These are phyloP conservation scores for Geotria australis DNA, from an alignment of 2,797 vertebrate species.

Conservation along the genomic window DNA sequence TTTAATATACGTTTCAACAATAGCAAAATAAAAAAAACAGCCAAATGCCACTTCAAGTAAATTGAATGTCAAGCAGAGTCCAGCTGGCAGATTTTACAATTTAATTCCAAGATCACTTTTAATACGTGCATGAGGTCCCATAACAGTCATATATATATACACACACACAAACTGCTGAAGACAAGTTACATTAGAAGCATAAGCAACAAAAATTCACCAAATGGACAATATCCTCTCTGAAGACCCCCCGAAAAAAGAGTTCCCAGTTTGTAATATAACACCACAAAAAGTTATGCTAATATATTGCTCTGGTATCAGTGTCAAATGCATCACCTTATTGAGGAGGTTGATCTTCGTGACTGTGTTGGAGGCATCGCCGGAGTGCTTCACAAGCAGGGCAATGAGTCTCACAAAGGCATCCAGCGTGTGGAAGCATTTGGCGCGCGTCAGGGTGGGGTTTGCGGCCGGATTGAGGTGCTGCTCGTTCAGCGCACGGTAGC, in stretches of 20 bases:
- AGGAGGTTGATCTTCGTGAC: conserved; percentile 97
- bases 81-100: too few species aligned
- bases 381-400: conserved; percentile 84
- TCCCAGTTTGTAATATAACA: too few species aligned
- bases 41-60: background rate
- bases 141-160: too few species aligned
- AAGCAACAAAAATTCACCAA: too few species aligned
- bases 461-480: conserved; percentile 94
- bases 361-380: conserved; percentile 89
- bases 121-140: too few species aligned
- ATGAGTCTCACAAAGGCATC: conserved; percentile 91
- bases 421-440: conserved; percentile 95
- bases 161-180: too few species aligned
- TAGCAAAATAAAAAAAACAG: background rate
- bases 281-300: too few species aligned
- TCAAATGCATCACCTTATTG: conserved; percentile 37
- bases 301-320: too few species aligned
- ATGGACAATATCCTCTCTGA: too few species aligned
- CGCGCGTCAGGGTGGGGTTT: conserved; percentile 86
- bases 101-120: too few species aligned
- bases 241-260: too few species aligned
- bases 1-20: background rate
- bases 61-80: background rate
- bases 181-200: too few species aligned
- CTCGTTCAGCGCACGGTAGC: conserved; percentile 81